Evolutionary conservation across 2,113 vertebrate species (phyloP), one percentile per base, ranked within the genome.

Genomic region (Scartelaos histophorus): DNA sequence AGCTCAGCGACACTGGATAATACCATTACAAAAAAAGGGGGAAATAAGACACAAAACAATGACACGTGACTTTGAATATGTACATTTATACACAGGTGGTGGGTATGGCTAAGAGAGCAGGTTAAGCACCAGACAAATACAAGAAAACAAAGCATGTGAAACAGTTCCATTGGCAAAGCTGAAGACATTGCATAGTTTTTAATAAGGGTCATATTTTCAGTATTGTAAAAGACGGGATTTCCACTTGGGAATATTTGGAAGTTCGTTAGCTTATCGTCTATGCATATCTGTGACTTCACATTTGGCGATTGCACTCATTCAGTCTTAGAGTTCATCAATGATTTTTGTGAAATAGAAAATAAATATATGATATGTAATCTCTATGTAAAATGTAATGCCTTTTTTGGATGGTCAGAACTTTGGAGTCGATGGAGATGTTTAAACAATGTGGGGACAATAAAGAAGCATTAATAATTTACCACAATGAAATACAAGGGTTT

Each of bases 51-150:
- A 83, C 78, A 88, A 83, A 85, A 84, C 80, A 82, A 89, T 73
- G 82, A 46, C 69, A 69, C 81, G 76, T 78, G 78, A 89, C 85
- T 84, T 88, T 71, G 88, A 91, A 87, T 93, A 91, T 92, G 86
- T 92, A 93, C 92, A 93, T 93, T 93, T 93, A 90, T 92, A 92
- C 91, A 92, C 87, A 90, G 87, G 87, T 88, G 56, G 78, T 57
- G 73, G 77, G 83, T 84, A 83, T 67, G 73, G 62, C 77, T 65
- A 69, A 69, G 73, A 78, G 66, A 84, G 70, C 76, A 13, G 54
- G 56, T 60, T 79, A 74, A 72, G 70, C 22, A 58, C 73, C 61
- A 72, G 46, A 85, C 70, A 80, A 62, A 76, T 45, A 43, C 45
- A 60, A 24, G 35, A 78, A 84, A 79, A 74, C 76, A 58, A 6